Conservation (phyloP, 2,113 vertebrate species). For the Piaya cayana region DNA sequence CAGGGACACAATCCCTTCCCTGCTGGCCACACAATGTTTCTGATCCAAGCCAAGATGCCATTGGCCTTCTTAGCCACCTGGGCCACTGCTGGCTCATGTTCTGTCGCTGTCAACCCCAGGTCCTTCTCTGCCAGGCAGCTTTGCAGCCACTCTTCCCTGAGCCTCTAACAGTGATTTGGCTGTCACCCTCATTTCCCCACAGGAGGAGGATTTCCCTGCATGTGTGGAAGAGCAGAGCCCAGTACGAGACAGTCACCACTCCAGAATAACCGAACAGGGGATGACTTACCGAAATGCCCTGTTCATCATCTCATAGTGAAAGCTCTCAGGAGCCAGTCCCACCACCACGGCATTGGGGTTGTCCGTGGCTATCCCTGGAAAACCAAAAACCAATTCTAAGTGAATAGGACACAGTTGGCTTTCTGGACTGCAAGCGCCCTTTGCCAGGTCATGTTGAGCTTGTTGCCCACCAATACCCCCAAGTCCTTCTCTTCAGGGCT, state of each 20-base stretch:
- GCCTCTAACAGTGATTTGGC: background rate
- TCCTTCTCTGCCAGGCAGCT: too few relatives aligned
- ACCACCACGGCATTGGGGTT: conserved; percentile 93
- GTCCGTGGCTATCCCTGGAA: conserved; percentile 83
- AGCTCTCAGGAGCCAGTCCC: conserved; percentile 91
- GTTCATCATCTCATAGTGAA: conserved; percentile 92
- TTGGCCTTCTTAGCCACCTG: too few relatives aligned
- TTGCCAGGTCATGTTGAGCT: too few relatives aligned
- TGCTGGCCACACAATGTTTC: too few relatives aligned
- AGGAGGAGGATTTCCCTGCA: background rate
- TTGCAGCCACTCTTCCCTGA: too few relatives aligned
- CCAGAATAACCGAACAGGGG: background rate
- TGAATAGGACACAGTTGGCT: background rate
- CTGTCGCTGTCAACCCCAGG: too few relatives aligned
- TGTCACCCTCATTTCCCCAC: background rate
- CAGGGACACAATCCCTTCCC: too few relatives aligned
- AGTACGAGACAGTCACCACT: background rate
- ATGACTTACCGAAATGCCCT: conserved; percentile 86
- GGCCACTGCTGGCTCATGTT: too few relatives aligned
- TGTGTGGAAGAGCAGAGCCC: background rate
- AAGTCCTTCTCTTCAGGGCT: too few relatives aligned
- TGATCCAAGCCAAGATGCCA: too few relatives aligned
- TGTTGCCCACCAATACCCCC: too few relatives aligned
- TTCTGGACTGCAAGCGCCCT: too few relatives aligned
- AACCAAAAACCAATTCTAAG: background rate